Conservation (phyloP, 2,797 vertebrate genomes). For the Microctenopoma lineatum region DNA sequence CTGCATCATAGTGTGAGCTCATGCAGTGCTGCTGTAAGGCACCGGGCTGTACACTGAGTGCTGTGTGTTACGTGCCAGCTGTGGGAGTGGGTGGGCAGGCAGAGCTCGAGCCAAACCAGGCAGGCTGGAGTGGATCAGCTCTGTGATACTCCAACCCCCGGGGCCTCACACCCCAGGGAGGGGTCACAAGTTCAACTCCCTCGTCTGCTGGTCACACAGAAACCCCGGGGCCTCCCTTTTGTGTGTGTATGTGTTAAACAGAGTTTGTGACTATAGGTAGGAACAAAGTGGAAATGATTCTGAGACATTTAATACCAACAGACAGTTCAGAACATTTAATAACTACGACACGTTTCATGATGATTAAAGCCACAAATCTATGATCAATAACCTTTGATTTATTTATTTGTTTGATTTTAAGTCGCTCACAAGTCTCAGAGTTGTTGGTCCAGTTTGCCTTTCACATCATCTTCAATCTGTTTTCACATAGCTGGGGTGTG, state of each 20-base stretch:
- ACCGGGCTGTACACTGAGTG: constrained; percentile 59
- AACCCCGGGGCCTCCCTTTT: constrained; percentile 66
- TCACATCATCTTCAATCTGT: constrained; percentile 79
- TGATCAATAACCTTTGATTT: not conserved
- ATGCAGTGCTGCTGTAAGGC: constrained; percentile 45
- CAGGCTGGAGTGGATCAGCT: constrained; percentile 81
- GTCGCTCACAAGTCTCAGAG: constrained; percentile 18
- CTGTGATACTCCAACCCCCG: constrained; percentile 76
- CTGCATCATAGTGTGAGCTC: constrained; percentile 51
- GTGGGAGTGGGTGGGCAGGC: constrained; percentile 67
- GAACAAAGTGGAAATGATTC: constrained; percentile 10
- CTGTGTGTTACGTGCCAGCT: constrained; percentile 74
- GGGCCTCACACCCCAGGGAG: constrained; percentile 76
- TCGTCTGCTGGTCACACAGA: constrained; percentile 78
- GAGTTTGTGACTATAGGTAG: constrained; percentile 2
- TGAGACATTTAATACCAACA: constrained; percentile 3
- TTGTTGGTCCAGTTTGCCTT: constrained; percentile 70
- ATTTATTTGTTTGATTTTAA: constrained; percentile 32
- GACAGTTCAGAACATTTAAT: constrained; percentile 14
- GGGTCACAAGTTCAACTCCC: constrained; percentile 84
- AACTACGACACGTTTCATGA: constrained; percentile 10
- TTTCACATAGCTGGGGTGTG: constrained; percentile 66
- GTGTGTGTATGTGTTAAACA: constrained; percentile 25
- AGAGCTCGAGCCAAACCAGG: constrained; percentile 57
- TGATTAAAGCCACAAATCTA: constrained; percentile 19